Percentiles rank a stretch among this genome's conserved stretches.
Conservation (phyloP, 1,140 invertebrate species). For the Notospermus geniculatus region DNA sequence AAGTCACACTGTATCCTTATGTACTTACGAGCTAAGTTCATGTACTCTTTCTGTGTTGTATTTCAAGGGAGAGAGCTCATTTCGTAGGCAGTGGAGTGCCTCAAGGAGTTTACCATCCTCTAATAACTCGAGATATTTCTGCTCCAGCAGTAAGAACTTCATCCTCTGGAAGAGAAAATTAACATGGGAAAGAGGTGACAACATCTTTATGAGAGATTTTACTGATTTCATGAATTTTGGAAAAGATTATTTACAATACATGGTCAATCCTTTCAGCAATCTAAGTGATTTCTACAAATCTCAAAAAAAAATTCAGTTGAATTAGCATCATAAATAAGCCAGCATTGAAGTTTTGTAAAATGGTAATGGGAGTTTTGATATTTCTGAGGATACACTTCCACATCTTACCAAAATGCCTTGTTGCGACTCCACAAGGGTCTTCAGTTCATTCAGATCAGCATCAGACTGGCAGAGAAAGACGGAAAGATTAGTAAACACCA, state of each 20-base stretch:
- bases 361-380: no score
- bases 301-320: no score
- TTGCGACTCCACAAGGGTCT: constrained; percentile 70
- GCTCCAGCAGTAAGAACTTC: constrained; percentile 93
- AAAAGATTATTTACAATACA: constrained; percentile 1
- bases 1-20: no score
- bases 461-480: constrained; percentile 52
- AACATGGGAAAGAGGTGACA: constrained; percentile 13
- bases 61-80: constrained; percentile 91
- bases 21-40: constrained; percentile 67
- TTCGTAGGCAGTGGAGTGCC: constrained; percentile 87
- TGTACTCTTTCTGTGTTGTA: constrained; percentile 92
- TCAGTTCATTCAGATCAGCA: constrained; percentile 77
- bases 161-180: constrained; percentile 74
- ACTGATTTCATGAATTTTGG: not conserved
- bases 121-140: constrained; percentile 94
- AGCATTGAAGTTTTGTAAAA: no score
- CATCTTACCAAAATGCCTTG: constrained; percentile 68
- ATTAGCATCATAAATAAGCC: no score
- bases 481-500: no score
- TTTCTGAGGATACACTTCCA: no score
- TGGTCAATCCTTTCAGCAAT: no score
- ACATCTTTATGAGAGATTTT: constrained; percentile 6
- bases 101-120: constrained; percentile 89
- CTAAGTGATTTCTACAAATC: no score